Base-by-base conservation (phyloP, 1,140 invertebrate species). In the Megathymus violae region DNA sequence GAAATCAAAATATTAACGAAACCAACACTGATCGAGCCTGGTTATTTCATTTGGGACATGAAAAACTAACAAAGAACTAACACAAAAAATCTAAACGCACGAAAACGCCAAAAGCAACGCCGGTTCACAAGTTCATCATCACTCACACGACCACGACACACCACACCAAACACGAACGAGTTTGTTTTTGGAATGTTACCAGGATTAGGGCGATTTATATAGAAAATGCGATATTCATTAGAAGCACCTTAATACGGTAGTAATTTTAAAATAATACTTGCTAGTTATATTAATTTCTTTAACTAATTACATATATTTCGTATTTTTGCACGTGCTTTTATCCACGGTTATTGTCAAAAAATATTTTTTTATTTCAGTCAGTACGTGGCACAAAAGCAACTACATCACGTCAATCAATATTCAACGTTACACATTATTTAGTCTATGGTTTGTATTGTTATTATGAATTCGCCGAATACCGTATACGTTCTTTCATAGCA, bases 121-220 rank as follows among this genome's bases (percentile, higher is more conserved):
- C 88, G 88, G 85, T 85, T 89, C 84, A 89, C 86, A 88, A 85
- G 84, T 88, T 83, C 85, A 89, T 86, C 83, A 82, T 88, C 78
- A 87, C 80, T 87, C 77, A 87, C 80, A 80, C 78, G 72, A 72
- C 77, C 77, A 78, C 67, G 31, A 16, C 36, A 51, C 50, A 34
- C 22, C 58, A 44, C 36, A n/a, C n/a, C n/a, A n/a, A n/a, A 62
- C 64, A 67, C 66, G 77, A 79, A 83, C 76, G 74, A 86, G 80
- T 88, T 88, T 88, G 83, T 86, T 82, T 82, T 86, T 72, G 60
- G 67, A 87, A 89, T 89, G 86, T 89, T 89, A 89, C 86, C 84
- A 89, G 80, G 80, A 71, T 14, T 54, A 14, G 38, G 19, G 38
- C n/a, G n/a, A 78, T 50, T 22, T 62, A 56, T 16, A 27, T n/a